Evolutionary conservation across 1,140 invertebrate species (phyloP), one percentile per base, ranked within the genome.

Genomic region (Gryon sp.): DNA sequence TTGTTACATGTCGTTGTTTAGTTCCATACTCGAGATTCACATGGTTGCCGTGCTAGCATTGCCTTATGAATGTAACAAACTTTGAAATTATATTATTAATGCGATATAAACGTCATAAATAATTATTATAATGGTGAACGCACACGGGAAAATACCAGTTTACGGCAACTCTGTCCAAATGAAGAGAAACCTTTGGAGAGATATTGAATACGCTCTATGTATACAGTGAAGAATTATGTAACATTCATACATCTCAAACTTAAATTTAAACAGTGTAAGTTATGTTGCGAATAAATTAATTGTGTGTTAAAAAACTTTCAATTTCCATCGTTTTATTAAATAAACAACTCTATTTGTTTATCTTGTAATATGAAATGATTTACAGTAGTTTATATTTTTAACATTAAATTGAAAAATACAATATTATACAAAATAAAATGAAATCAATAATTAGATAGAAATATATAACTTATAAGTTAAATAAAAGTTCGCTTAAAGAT

Each of bases 1-100:
- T 75, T 62, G 72, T 75, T 68, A 68, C 63, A 40, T 68, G 74
- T 70, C 63, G 48, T 73, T 46, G 75, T 48, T 76, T 76, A 76
- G 73, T 76, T 76, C 36, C 50, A 50, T 57, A 68, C 68, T 72
- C 68, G 68, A 78, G 68, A 68, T 57, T 78, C 53, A 55, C 66
- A 68, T 63, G 57, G 53, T 63, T 59, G 68, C 48, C 62, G 68
- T 34, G 57, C 45, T 46, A 66, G 62, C 69, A 76, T 60, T 53
- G 70, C 57, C 57, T 78, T 62, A 38, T 36, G 76, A 69, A 78
- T 69, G 80, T 79, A 81, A 78, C 79, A 80, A 85, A 85, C 84
- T 86, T 86, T 83, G 82, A 86, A 86, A 85, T 85, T 86, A 85
- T 85, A 84, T 85, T 81, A 59, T 81, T 80, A 81, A 83, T 83